Evolutionary conservation across 2,113 vertebrate genomes (phyloP).

Genomic region (Leptosomus discolor): DNA sequence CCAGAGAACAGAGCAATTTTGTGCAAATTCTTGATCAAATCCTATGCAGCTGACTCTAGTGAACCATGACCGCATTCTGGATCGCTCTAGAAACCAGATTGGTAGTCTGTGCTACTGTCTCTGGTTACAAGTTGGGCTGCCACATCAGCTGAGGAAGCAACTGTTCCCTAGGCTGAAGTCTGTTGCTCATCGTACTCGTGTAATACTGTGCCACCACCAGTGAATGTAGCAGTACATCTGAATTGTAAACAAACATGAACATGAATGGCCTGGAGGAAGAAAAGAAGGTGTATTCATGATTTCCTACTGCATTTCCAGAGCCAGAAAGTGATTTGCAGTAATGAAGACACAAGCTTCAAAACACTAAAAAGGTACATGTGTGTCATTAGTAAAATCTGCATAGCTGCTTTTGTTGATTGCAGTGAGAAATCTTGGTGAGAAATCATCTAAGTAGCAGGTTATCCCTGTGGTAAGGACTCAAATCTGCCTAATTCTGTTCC

Average conservation of each 20-base stretch:
- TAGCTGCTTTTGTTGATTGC: not conserved
- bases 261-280: not conserved
- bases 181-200: not conserved
- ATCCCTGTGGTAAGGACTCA: not conserved
- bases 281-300: not conserved
- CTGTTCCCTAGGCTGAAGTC: not conserved
- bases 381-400: not conserved
- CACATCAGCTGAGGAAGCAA: not conserved
- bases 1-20: not conserved
- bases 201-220: not conserved
- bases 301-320: not conserved
- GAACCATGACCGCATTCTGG: fast-evolving
- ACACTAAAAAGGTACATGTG: not conserved
- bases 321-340: not conserved
- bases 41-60: not conserved
- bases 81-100: not conserved
- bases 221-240: not conserved
- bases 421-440: not conserved
- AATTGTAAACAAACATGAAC: not conserved
- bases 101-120: not conserved
- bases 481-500: not conserved
- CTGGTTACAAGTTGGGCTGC: not conserved
- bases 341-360: not conserved
- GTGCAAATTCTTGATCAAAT: not conserved
- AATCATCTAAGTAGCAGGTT: not conserved